These are phyloP conservation scores for Pteropus rufus DNA, from an alignment of 2,797 vertebrate species.

Conservation along the genomic window DNA sequence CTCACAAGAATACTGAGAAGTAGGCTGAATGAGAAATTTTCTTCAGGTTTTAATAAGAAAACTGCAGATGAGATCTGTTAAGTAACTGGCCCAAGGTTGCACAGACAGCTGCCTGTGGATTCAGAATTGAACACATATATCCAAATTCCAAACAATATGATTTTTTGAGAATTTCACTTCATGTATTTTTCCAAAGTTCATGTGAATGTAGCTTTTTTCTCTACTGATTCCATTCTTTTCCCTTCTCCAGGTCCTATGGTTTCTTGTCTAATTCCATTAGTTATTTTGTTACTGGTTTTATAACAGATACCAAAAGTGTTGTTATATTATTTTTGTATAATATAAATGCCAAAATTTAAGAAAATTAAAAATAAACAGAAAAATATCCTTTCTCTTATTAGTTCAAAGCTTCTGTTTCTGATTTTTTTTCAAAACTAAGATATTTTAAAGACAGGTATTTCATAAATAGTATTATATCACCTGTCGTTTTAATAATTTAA, in stretches of 20 bases:
- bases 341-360: neutral
- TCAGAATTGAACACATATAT: neutral
- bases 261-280: neutral
- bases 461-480: neutral
- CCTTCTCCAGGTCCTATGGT: neutral
- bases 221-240: neutral
- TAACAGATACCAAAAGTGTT: neutral
- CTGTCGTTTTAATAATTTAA: neutral
- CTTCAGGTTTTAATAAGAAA: neutral
- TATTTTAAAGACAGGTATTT: neutral
- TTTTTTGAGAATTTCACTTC: neutral
- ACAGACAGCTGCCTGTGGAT: neutral
- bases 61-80: neutral
- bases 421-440: neutral
- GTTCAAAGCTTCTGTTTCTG: slow-evolving; percentile 6
- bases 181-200: neutral
- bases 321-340: neutral
- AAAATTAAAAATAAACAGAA: neutral
- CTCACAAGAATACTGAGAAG: neutral
- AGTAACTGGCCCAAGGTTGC: neutral
- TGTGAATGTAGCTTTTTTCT: neutral
- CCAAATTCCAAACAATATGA: neutral
- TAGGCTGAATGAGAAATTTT: neutral
- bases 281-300: neutral
- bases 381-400: neutral